These are phyloP conservation scores for Gallinago media DNA, from an alignment of 2,113 vertebrate genomes.

Conservation along the genomic window DNA sequence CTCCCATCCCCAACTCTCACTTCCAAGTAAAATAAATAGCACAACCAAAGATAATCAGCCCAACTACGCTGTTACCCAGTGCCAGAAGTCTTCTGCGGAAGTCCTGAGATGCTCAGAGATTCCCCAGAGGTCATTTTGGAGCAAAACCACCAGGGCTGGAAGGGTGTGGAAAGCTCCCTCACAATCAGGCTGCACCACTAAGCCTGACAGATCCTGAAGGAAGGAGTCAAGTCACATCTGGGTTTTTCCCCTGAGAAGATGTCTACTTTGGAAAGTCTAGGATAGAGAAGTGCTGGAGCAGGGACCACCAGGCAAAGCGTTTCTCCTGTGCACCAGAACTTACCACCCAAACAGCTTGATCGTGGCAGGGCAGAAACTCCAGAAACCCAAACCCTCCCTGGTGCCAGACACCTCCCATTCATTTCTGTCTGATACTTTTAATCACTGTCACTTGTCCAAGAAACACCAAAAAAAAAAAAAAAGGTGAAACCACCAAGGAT, in stretches of 20 bases:
- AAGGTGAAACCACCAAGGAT: neutral
- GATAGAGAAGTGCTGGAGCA: neutral
- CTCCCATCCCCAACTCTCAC: neutral
- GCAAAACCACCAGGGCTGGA: neutral
- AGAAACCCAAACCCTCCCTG: too few species aligned
- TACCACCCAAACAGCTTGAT: neutral
- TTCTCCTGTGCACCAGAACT: neutral
- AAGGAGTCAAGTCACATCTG: neutral
- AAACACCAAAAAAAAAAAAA: neutral
- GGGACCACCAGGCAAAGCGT: neutral
- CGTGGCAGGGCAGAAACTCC: fast-evolving
- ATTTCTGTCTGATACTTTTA: neutral
- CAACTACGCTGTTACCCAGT: neutral
- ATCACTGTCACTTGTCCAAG: neutral
- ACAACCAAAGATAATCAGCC: neutral
- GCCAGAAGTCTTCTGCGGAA: neutral
- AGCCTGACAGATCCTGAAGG: neutral
- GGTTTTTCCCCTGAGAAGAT: neutral
- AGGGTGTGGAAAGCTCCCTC: neutral
- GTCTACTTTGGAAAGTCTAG: neutral
- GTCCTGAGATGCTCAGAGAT: neutral
- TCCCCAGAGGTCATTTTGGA: neutral
- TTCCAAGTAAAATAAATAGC: neutral
- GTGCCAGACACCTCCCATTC: neutral
- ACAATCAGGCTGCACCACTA: fast-evolving